These are phyloP conservation scores for Coenonympha arcania DNA, from an alignment of 2,888 invertebrate genomes.

Conservation along the genomic window DNA sequence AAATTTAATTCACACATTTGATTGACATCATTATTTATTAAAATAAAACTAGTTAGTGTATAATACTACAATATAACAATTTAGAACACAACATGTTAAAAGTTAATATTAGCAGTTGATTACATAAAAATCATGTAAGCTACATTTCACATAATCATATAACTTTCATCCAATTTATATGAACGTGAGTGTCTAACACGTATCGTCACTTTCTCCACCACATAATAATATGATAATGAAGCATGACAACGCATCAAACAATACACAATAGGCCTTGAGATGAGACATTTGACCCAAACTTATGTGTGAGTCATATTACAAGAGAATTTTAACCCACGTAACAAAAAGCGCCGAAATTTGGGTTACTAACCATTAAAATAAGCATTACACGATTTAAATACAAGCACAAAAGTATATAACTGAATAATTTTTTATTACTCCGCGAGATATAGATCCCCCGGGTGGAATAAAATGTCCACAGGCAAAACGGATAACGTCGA, in stretches of 20 bases:
- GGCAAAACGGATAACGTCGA: slow-evolving; percentile 19
- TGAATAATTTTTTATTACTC: slow-evolving; percentile 17
- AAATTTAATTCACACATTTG: no score
- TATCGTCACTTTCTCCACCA: slow-evolving; percentile 48
- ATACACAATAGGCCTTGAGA: slow-evolving; percentile 51
- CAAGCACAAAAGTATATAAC: slow-evolving; percentile 1
- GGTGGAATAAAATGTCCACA: slow-evolving; percentile 23
- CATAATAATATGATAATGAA: slow-evolving; percentile 59
- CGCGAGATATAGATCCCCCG: slow-evolving; percentile 19
- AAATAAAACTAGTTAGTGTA: no score
- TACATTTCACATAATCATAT: no score
- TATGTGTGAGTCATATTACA: slow-evolving; percentile 17
- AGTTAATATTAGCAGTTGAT: no score
- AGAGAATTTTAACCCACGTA: neutral
- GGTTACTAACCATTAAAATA: neutral
- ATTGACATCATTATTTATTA: no score
- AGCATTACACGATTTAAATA: neutral
- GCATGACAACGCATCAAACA: slow-evolving; percentile 45
- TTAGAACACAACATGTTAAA: no score
- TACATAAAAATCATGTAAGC: no score
- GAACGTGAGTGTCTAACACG: slow-evolving; percentile 15
- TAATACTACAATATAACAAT: no score
- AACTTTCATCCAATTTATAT: no score
- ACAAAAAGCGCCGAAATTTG: no score
- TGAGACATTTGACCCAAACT: slow-evolving; percentile 33